Evolutionary conservation across 2,113 vertebrate species (phyloP).

Genomic region (Desmodus rotundus): DNA sequence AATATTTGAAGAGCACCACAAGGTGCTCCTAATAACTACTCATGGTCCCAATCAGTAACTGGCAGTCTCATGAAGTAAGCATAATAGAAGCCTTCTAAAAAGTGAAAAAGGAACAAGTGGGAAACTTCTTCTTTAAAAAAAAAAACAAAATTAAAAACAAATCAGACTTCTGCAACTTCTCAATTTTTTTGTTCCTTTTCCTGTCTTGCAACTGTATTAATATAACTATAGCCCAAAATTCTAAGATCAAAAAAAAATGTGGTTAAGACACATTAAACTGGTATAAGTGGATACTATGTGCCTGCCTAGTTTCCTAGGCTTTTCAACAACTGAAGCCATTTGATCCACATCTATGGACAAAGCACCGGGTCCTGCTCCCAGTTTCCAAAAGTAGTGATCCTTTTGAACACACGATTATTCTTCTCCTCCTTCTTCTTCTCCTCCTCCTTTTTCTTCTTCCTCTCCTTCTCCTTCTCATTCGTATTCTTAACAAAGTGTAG

Average conservation of each 20-base stretch:
- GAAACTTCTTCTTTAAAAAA: neutral
- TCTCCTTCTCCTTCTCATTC: neutral
- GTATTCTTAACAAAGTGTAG: neutral
- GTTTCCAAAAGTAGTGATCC: neutral
- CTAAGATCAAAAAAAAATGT: neutral
- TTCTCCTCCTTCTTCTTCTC: neutral
- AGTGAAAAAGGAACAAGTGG: neutral
- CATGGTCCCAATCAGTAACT: neutral
- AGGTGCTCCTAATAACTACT: neutral
- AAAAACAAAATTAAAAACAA: neutral
- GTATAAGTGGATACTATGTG: neutral
- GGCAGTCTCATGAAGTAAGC: neutral
- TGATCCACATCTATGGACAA: neutral
- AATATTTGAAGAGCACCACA: neutral
- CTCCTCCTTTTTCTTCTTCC: neutral
- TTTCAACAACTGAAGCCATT: neutral
- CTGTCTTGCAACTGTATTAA: neutral
- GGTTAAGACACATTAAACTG: neutral
- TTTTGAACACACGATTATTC: neutral
- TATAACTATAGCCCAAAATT: neutral
- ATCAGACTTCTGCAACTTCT: neutral
- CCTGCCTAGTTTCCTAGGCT: neutral
- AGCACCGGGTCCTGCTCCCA: neutral
- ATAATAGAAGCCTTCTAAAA: neutral
- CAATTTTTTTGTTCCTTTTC: conserved; percentile 10